Base-by-base conservation (phyloP, 2,797 vertebrate species). In the Sciurus carolinensis region DNA sequence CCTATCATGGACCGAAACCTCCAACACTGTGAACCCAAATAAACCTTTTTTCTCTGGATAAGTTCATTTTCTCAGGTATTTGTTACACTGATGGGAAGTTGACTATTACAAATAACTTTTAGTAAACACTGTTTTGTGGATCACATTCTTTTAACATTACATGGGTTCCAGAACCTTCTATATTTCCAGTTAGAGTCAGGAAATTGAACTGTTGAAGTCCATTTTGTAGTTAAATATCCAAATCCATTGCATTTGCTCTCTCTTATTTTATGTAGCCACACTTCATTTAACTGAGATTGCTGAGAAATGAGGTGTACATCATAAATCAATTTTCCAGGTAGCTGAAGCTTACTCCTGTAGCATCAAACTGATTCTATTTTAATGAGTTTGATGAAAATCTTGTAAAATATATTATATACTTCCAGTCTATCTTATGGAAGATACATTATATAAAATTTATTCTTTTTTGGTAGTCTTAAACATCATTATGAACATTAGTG, bases 241-340 rank as follows among this genome's bases (percentile, higher is more conserved):
- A 96, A 86, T 30, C 14, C 47, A 83, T 12, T 73, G 15, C 33
- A 36, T 76, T 71, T 11, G 36, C 20, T 75, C 59, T 14, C 18
- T 87, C 17, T 15, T 79, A 20, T 44, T 89, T 88, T 95, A 84
- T 20, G 69, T 5, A 80, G 80, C 11, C n/a, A 77, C 26, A 72
- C 1, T 54, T 90, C 71, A 90, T 87, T 82, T 91, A 84, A 54
- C 44, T 67, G 39, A 33, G 18, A 62, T 11, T 76, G 36, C 90
- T 93, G 66, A 90, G 59, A 72, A 87, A 66, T 52, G 44, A 87
- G 42, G 15, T 80, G 1, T n/a, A 20, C 36, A 80, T 66, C 20
- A 95, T 87, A 71, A 71, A 77, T 72, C 85, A 92, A 57, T 72
- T 94, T 93, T 91, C 39, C 44, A 97, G 50, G 47, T 52, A 96